Evolutionary conservation across 2,888 invertebrate species (phyloP), one percentile per base, ranked within the genome.

Genomic region (Aplocera efformata): DNA sequence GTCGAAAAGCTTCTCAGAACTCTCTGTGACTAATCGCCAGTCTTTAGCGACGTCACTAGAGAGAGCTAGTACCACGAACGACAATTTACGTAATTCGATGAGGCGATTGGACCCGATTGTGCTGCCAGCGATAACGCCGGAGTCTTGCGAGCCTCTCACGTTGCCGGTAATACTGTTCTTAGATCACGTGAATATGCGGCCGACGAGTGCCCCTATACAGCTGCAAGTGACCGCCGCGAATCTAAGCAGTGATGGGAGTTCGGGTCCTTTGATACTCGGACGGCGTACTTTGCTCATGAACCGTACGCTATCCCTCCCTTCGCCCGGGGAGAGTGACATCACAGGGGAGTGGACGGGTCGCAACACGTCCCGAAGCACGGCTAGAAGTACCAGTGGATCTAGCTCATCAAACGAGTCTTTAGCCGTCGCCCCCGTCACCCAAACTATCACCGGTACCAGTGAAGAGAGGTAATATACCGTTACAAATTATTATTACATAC

Each of bases 141-240:
- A 79, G 44, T 56, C 67, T 6, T 73, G 74, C 47, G 84, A 85
- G 50, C 79, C 79, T 11, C 59, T 88, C 24, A 88, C 88, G 7
- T 60, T 88, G 48, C 88, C 88, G 27, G 88, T 88, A 30, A 85
- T 88, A 60, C 64, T 88, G 29, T 88, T 88, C 56, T 61, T 88
- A 48, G 88, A 88, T 55, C 79, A 85, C 47, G 79, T 84, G 26
- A 83, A 86, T 42, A 74, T 84, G 75, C 66, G 86, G 24, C 88
- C 88, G 20, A 84, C 84, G 0, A 86, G 84, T 56, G 82, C 85
- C 7, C 88, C 88, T 1, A 81, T 88, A 62, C 86, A 86, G 56
- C 63, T 86, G 48, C 86, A 86, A 69, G 80, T 86, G 27, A 83
- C 85, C 8, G 82, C 86, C 10, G 81, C 85, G 1, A 85, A 85